Evolutionary conservation across 2,797 vertebrate species (phyloP).

Genomic region (Gallirallus australis): DNA sequence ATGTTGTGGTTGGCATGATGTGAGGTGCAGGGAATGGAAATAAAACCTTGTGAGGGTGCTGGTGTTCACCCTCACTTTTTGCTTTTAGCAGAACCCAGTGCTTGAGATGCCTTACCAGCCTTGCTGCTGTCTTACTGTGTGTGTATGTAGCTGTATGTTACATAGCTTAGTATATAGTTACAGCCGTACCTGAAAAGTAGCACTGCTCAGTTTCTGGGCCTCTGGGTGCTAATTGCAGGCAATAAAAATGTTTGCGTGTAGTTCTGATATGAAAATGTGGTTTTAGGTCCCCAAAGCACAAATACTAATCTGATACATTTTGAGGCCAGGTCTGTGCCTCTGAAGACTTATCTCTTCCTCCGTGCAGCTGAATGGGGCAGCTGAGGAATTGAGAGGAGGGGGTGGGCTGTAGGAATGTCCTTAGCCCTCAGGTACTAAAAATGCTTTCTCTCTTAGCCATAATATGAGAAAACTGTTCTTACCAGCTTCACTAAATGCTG

Average conservation of each 20-base stretch:
- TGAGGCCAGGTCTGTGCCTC: not conserved
- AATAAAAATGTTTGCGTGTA: not conserved
- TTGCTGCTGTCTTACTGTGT: fast-evolving
- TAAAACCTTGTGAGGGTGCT: not conserved
- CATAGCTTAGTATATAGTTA: not conserved
- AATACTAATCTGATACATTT: not conserved
- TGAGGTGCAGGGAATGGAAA: not conserved
- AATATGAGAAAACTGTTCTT: not conserved
- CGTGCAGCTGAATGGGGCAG: not conserved
- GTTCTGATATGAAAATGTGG: not conserved
- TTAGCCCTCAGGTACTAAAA: not conserved
- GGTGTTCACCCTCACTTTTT: not conserved
- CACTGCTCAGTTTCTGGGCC: not conserved
- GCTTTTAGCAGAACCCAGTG: not conserved
- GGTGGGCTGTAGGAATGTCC: not conserved
- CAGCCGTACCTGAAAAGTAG: not conserved
- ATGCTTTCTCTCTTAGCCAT: not conserved
- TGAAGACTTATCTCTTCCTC: not conserved
- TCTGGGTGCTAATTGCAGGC: not conserved
- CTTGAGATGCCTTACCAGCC: not conserved
- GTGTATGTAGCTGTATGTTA: fast-evolving
- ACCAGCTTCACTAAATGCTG: not conserved
- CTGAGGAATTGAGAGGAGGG: not conserved
- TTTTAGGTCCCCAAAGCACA: not conserved
- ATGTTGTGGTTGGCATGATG: fast-evolving